These are phyloP conservation scores for Daktulosphaira vitifoliae DNA, from an alignment of 1,140 invertebrate species.

Conservation along the genomic window DNA sequence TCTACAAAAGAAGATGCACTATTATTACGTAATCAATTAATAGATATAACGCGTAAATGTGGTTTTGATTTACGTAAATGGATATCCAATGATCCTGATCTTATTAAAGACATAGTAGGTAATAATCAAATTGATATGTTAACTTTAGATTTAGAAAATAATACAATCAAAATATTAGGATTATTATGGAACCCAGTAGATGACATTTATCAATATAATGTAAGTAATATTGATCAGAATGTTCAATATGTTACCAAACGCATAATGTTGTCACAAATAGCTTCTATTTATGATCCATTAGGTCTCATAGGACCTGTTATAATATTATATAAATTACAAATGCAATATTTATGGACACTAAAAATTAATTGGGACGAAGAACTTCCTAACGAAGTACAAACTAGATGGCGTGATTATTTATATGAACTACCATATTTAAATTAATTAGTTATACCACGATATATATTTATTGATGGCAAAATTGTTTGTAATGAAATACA, in stretches of 20 bases:
- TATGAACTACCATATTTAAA: slow-evolving; percentile 2
- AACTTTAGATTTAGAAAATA: background rate
- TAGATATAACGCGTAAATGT: slow-evolving; percentile 35
- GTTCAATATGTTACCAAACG: slow-evolving; percentile 17
- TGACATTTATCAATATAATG: slow-evolving; percentile 1
- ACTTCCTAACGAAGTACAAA: slow-evolving; percentile 5
- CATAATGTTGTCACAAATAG: slow-evolving; percentile 35
- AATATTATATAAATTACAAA: slow-evolving; percentile 34
- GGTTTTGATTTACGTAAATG: slow-evolving; percentile 40
- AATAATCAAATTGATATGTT: no score
- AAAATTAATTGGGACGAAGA: slow-evolving; percentile 29
- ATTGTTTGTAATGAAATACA: slow-evolving; percentile 32
- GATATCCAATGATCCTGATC: background rate
- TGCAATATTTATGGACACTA: slow-evolving; percentile 34
- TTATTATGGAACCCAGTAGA: background rate
- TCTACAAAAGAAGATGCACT: slow-evolving; percentile 36
- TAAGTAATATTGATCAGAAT: background rate
- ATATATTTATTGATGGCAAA: background rate
- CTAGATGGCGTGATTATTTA: background rate
- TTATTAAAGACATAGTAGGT: no score
- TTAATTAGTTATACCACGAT: slow-evolving; percentile 19
- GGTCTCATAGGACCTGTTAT: slow-evolving; percentile 38
- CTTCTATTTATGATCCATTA: slow-evolving; percentile 40
- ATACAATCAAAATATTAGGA: slow-evolving; percentile 17
- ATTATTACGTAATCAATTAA: slow-evolving; percentile 36